A percentile compares a stretch with the other conserved stretches of the same genome.
phyloP scores from a whole-genome alignment of 2,797 vertebrate species.

The Leptoclinus maculatus region DNA sequence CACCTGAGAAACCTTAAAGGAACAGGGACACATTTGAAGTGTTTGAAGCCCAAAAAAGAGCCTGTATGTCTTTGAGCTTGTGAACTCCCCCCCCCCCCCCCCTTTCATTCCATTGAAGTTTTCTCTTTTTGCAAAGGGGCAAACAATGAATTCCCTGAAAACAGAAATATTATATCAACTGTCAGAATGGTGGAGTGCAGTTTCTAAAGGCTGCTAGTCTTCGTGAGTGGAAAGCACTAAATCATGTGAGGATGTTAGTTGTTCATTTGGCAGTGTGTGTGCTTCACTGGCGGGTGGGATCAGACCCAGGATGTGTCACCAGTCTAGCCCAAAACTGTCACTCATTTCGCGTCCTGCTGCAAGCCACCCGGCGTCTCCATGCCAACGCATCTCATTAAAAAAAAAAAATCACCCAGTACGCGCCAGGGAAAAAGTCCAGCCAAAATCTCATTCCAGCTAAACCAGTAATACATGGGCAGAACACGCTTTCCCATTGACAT shows the following conservation, averaged over 20 bases:
- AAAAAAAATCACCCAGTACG: constrained; percentile 68
- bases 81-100: constrained; percentile 8
- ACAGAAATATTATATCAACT: constrained; percentile 41
- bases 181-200: constrained; percentile 24
- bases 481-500: constrained; percentile 50
- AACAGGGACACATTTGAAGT: constrained; percentile 15
- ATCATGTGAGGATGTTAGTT: constrained; percentile 59
- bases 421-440: constrained; percentile 63
- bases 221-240: constrained; percentile 46
- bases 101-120: constrained; percentile 43
- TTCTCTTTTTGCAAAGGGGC: constrained; percentile 22
- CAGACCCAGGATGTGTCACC: constrained; percentile 77
- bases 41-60: constrained; percentile 48
- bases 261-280: constrained; percentile 66
- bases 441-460: constrained; percentile 54
- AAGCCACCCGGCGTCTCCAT: constrained; percentile 74
- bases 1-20: constrained; percentile 58
- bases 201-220: constrained; percentile 44
- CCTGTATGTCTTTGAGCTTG: constrained; percentile 46
- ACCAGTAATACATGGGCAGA: constrained; percentile 31
- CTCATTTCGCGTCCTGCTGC: constrained; percentile 73
- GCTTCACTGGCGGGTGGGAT: constrained; percentile 68
- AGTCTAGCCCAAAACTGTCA: constrained; percentile 82
- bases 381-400: constrained; percentile 81
- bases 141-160: constrained; percentile 43